Conservation (phyloP, 2,888 invertebrate genomes). For the Trissonchulus sp. region DNA sequence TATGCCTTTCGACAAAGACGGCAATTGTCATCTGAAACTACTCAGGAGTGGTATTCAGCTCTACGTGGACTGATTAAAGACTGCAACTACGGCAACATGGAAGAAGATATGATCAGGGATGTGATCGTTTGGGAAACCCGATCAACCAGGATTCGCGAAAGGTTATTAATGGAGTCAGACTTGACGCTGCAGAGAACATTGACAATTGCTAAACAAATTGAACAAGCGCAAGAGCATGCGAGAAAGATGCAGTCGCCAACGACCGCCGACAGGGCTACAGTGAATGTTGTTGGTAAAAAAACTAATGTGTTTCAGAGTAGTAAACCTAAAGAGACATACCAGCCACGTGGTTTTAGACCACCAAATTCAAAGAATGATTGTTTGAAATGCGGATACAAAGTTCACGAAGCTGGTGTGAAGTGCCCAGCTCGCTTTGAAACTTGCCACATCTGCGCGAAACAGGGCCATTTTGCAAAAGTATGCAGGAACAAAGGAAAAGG, state of each 20-base stretch:
- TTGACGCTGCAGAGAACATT: neutral
- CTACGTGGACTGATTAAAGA: neutral
- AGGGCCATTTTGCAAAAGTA: neutral
- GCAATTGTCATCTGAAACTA: neutral
- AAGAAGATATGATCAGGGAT: neutral
- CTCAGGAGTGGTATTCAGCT: neutral
- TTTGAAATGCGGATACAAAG: neutral
- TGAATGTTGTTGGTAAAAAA: neutral
- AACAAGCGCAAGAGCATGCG: slow-evolving; percentile 1
- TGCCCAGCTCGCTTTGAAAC: neutral
- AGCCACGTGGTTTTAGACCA: neutral
- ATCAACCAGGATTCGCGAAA: neutral
- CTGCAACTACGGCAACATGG: slow-evolving; percentile 1
- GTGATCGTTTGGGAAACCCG: slow-evolving; percentile 4
- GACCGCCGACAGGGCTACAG: neutral
- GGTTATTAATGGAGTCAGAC: neutral
- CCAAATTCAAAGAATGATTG: neutral
- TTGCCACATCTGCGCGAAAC: neutral
- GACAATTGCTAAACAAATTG: slow-evolving; percentile 4
- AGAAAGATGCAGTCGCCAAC: neutral
- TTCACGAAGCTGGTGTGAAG: neutral
- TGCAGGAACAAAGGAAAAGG: neutral
- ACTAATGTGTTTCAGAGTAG: neutral
- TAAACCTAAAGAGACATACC: neutral
- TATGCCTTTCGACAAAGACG: slow-evolving; percentile 4